These are phyloP conservation scores for Gymnocephalus cernua DNA, from an alignment of 2,113 vertebrate genomes.

Conservation along the genomic window DNA sequence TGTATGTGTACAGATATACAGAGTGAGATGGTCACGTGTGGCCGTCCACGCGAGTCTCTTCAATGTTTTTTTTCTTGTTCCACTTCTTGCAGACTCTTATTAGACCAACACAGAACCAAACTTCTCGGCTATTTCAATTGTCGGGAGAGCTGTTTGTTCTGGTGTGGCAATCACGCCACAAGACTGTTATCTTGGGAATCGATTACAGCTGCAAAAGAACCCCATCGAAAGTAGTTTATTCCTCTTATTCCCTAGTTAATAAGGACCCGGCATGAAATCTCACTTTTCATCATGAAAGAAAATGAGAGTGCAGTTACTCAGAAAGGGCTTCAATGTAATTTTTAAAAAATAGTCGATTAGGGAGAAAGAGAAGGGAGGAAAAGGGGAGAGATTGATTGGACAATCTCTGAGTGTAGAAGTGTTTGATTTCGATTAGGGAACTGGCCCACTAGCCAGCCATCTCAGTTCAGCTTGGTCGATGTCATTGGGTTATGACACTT, in stretches of 20 bases:
- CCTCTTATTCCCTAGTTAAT: constrained; percentile 21
- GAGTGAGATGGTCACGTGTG: not conserved
- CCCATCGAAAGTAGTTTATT: constrained; percentile 32
- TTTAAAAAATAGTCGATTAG: constrained; percentile 37
- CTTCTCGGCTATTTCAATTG: constrained; percentile 17
- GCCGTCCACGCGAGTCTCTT: not conserved
- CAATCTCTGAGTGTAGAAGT: constrained; percentile 29
- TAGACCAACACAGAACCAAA: constrained; percentile 38
- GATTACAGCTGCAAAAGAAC: constrained; percentile 12
- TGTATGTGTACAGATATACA: not conserved
- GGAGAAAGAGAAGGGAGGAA: not conserved
- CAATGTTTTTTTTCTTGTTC: not conserved
- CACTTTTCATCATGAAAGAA: constrained; percentile 44
- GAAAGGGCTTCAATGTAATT: constrained; percentile 31
- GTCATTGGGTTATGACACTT: constrained; percentile 4
- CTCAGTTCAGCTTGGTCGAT: constrained; percentile 34
- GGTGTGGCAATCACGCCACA: constrained; percentile 31
- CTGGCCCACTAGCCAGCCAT: constrained; percentile 19
- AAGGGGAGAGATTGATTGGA: constrained; percentile 44
- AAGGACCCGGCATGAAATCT: constrained; percentile 23
- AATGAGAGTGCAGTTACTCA: constrained; percentile 37
- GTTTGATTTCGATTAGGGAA: constrained; percentile 48
- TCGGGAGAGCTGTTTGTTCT: constrained; percentile 52
- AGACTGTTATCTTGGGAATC: constrained; percentile 41
- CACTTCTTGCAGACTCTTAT: constrained; percentile 21